Evolutionary conservation across 2,888 invertebrate genomes (phyloP), one percentile per base, ranked within the genome.

Genomic region (Leptopilina syphax): DNA sequence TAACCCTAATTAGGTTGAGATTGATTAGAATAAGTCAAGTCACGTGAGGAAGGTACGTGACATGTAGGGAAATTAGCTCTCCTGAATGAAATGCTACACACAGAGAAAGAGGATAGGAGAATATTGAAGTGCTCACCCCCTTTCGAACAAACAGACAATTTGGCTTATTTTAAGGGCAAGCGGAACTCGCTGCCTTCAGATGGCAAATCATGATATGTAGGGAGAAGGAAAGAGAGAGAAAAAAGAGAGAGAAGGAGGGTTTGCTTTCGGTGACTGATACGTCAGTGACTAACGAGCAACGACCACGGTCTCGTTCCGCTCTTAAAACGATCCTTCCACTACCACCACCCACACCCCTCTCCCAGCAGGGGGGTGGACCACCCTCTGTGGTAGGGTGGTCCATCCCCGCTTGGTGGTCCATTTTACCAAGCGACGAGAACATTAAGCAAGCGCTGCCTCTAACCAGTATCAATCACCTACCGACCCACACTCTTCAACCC

Each of bases 231-330:
- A 44, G 10, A 10, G 50, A 50, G 10, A 50, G 50, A 10, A 18
- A 8, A 10, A 8, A 50, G 81, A 68, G 79, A 76, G 81, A 84
- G 85, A 85, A 84, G 24, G 85, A 7, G 86, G 90, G 90, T 87
- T 89, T 89, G 88, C 89, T 89, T 88, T 86, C 85, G 88, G 88
- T 89, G 89, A 89, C 89, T 91, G 91, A 91, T 91, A 90, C 90
- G 89, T 86, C 86, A 83, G 88, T 87, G 89, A 86, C 90, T 90
- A 90, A 90, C 90, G 90, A 90, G 90, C 88, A 84, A 83, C 84
- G 83, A 85, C 86, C 84, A 85, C 85, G 78, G 84, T 84, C 3
- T 86, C 87, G 87, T 86, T 88, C 86, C 84, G 84, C 87, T 88
- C 88, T 84, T 80, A 82, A 85, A 85, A 85, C 50, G 9, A 12